Base-by-base conservation (phyloP, 1,140 invertebrate species). In the Laupala kohalensis region DNA sequence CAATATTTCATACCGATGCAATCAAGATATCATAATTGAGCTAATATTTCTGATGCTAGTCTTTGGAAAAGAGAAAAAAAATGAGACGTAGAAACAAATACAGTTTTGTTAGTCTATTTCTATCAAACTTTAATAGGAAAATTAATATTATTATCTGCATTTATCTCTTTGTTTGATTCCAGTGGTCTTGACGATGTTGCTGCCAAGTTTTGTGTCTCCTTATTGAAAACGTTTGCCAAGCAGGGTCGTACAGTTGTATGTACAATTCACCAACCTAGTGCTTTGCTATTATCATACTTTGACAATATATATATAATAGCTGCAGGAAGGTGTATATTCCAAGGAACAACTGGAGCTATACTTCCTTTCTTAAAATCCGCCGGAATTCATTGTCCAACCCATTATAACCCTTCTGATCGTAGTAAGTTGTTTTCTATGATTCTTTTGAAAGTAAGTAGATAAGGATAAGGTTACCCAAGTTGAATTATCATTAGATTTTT, bases 251-350 rank as follows among this genome's bases (percentile, higher is more conserved):
- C 90, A 0, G 88, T 94, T 63, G 80, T 94, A 24, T 90, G 90
- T 77, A 94, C 92, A 4, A 91, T 94, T 71, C 92, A 95, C 78
- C 92, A 94, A 77, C 92, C 93, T 0, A 90, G 89, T 29, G 89
- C 91, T 2, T 88, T 89, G 26, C 78, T 92, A n/a, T 92, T 94
- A 79, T 83, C 89, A 67, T 84, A 88, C 72, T 93, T 93, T 80
- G 90, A 93, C 78, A 82, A 81, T 69, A 87, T 86, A 19, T 87
- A 86, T 77, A 82, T 88, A 76, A 73, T 88, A 30, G 83, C 84
- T 13, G 80, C 83, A 65, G 87, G 87, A 4, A 81, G 83, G 69
- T 87, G 86, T 76, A 81, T 88, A 13, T 88, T 88, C 74, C 78
- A 84, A 71, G 86, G 87, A 23, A 77, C 80, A 6, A 76, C 78